These are phyloP conservation scores for Villa cingulata DNA, from an alignment of 2,888 invertebrate species.

Conservation along the genomic window DNA sequence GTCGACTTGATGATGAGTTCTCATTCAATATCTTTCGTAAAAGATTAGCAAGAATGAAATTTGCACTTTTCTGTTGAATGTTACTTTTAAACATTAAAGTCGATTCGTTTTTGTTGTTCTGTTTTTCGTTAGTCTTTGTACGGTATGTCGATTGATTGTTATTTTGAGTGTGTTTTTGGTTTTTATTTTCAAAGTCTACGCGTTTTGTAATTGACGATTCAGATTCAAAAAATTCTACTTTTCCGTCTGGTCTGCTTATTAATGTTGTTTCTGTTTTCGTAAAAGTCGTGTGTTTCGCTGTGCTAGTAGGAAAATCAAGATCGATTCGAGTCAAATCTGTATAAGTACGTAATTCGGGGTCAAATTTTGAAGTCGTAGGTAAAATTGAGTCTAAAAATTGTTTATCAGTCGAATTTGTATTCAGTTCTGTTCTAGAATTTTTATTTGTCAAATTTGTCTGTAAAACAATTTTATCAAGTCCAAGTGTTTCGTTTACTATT, in stretches of 20 bases:
- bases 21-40: background rate
- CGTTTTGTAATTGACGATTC: background rate
- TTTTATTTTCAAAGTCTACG: background rate
- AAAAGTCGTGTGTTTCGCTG: background rate
- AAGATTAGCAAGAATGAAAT: background rate
- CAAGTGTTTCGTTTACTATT: no score
- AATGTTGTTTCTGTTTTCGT: background rate
- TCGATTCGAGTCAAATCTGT: background rate
- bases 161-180: background rate
- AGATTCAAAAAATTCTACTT: background rate
- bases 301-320: background rate
- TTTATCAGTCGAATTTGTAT: background rate
- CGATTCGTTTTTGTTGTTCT: no score
- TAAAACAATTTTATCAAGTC: no score
- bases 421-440: no score
- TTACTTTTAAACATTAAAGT: background rate
- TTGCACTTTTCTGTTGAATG: background rate
- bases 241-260: background rate
- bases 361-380: background rate
- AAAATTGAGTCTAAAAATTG: background rate
- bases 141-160: no score
- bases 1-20: no score
- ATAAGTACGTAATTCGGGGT: background rate
- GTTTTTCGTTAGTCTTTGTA: no score
- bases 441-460: no score